Conservation (phyloP, 1,140 invertebrate species). For the Drosophila bocki region DNA sequence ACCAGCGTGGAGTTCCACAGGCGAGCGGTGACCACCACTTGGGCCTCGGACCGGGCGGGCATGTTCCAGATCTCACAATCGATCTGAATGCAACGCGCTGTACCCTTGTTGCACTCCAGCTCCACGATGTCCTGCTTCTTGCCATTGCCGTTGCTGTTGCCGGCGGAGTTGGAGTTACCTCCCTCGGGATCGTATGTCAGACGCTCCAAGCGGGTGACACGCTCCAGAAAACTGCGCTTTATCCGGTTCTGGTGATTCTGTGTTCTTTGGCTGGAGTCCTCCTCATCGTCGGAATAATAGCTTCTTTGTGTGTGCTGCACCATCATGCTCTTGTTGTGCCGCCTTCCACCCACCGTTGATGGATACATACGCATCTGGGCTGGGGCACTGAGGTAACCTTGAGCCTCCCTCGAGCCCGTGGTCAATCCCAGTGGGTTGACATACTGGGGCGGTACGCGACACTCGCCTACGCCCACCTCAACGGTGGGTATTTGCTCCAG, state of each 20-base stretch:
- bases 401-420: conserved; percentile 81
- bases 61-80: conserved; percentile 92
- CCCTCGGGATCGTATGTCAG: conserved; percentile 86
- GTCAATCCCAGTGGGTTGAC: conserved; percentile 90
- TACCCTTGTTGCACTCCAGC: conserved; percentile 92
- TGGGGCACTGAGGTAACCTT: conserved; percentile 52
- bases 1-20: conserved; percentile 96
- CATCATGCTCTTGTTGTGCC: conserved; percentile 26
- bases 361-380: conserved; percentile 68
- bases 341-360: conserved; percentile 2
- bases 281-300: conserved; percentile 6
- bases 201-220: conserved; percentile 90
- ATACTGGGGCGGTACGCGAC: conserved; percentile 86
- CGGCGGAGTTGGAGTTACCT: background rate
- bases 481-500: conserved; percentile 92
- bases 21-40: conserved; percentile 92
- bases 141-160: conserved; percentile 86
- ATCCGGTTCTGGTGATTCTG: conserved; percentile 52
- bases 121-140: conserved; percentile 90
- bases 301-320: conserved; percentile 29
- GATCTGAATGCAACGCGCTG: conserved; percentile 95
- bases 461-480: conserved; percentile 89
- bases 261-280: background rate
- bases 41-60: conserved; percentile 89
- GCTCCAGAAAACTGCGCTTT: conserved; percentile 89